A percentile compares a stretch with the other conserved stretches of the same genome.
Evolutionary conservation across 2,113 vertebrate genomes (phyloP).

Genomic region (Redunca redunca): DNA sequence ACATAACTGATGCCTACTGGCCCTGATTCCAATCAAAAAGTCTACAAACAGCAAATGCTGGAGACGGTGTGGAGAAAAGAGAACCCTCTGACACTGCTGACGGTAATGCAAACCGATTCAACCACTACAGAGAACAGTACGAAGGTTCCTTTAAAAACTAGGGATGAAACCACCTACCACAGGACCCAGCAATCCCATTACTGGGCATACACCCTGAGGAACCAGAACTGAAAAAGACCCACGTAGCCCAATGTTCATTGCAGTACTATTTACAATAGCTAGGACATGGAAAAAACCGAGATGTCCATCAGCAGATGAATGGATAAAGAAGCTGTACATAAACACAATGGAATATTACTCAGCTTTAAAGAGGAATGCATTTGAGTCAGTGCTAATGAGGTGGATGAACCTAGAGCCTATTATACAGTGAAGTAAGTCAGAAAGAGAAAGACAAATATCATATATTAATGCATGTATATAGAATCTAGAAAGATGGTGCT

Average conservation of each 20-base stretch:
- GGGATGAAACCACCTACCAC: not conserved
- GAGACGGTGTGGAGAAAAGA: not conserved
- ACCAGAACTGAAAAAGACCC: not conserved
- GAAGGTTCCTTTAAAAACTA: not conserved
- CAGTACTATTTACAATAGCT: not conserved
- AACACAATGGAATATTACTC: not conserved
- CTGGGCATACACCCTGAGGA: not conserved
- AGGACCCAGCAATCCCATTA: not conserved
- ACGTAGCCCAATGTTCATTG: accelerated
- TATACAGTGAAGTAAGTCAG: not conserved
- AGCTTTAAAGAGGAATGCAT: not conserved
- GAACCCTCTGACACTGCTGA: not conserved
- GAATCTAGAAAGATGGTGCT: not conserved
- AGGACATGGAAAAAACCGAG: not conserved
- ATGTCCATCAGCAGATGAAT: not conserved
- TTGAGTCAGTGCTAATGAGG: not conserved
- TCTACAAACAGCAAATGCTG: not conserved
- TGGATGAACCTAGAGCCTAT: not conserved
- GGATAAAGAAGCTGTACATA: not conserved
- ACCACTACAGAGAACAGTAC: not conserved
- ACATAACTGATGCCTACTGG: not conserved
- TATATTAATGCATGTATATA: not conserved
- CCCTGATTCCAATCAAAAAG: not conserved
- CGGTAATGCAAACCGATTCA: not conserved
- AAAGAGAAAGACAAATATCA: not conserved